Percentiles rank a stretch among this genome's conserved stretches.
These are phyloP conservation scores for Matsumyia berberina DNA, from an alignment of 2,888 invertebrate species.

Conservation along the genomic window DNA sequence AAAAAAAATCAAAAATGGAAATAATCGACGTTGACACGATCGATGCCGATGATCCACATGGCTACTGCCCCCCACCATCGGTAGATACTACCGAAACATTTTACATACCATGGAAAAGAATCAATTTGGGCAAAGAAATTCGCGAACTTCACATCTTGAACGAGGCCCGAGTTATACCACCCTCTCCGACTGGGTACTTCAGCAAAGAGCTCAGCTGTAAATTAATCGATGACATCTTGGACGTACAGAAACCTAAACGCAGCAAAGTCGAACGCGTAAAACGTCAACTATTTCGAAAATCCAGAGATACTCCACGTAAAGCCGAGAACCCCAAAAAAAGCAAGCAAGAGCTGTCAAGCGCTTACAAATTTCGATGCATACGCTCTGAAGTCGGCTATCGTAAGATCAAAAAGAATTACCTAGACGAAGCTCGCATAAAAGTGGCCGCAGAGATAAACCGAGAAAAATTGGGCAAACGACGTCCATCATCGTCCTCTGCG, in stretches of 20 bases:
- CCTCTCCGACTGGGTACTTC: conserved; percentile 51
- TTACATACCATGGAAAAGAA: conserved; percentile 25
- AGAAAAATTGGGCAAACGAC: neutral
- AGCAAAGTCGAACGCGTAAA: conserved; percentile 76
- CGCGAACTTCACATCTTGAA: conserved; percentile 50
- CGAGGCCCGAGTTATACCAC: conserved; percentile 47
- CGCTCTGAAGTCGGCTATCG: conserved; percentile 75
- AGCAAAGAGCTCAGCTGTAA: conserved; percentile 37
- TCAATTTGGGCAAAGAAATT: conserved; percentile 45
- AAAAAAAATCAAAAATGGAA: conserved; percentile 46
- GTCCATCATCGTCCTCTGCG: neutral
- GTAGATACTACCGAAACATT: conserved; percentile 7
- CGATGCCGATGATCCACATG: conserved; percentile 43
- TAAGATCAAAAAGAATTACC: conserved; percentile 77
- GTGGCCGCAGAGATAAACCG: conserved; percentile 41
- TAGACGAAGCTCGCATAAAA: conserved; percentile 66
- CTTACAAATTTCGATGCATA: conserved; percentile 73
- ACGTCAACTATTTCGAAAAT: conserved; percentile 79
- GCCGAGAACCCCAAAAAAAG: conserved; percentile 31
- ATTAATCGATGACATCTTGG: conserved; percentile 54
- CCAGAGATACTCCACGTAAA: conserved; percentile 76
- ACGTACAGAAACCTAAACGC: conserved; percentile 7
- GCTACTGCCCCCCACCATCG: conserved; percentile 12
- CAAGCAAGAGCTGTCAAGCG: conserved; percentile 70
- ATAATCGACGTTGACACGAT: conserved; percentile 24